Conservation (phyloP, 2,888 invertebrate genomes). For the Alitta virens region DNA sequence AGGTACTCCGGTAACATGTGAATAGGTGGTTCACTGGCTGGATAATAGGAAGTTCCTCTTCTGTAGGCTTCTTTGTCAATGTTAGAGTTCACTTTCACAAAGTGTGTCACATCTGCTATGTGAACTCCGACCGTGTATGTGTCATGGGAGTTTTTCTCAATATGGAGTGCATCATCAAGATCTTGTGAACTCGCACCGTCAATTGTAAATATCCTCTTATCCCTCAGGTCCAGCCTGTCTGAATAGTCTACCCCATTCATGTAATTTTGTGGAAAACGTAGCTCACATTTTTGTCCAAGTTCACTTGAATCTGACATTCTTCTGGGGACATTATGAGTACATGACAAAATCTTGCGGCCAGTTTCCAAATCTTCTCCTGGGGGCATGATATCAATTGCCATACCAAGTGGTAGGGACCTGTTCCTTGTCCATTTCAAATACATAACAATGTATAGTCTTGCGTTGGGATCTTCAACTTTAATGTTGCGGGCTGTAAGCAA, state of each 20-base stretch:
- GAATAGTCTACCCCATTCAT: no score
- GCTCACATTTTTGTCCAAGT: no score
- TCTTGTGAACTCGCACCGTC: slow-evolving; percentile 24
- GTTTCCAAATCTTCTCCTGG: slow-evolving; percentile 30
- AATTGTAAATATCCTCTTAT: neutral
- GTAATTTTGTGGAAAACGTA: no score
- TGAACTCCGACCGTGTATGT: slow-evolving; percentile 22
- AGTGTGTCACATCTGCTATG: slow-evolving; percentile 29
- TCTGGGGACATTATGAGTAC: slow-evolving; percentile 38
- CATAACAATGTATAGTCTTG: slow-evolving; percentile 44
- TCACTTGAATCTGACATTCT: slow-evolving; percentile 1
- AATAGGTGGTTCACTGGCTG: neutral
- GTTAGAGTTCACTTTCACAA: slow-evolving; percentile 11
- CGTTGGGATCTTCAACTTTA: slow-evolving; percentile 28
- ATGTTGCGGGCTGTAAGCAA: slow-evolving; percentile 40
- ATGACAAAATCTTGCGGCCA: slow-evolving; percentile 37
- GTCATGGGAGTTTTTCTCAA: neutral
- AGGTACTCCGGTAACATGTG: slow-evolving; percentile 25
- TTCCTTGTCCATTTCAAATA: slow-evolving; percentile 46
- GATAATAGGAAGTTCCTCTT: slow-evolving; percentile 22
- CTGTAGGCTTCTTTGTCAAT: slow-evolving; percentile 22
- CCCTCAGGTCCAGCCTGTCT: no score
- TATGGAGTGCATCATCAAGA: slow-evolving; percentile 33
- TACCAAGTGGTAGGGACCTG: slow-evolving; percentile 38
- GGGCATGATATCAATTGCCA: slow-evolving; percentile 43